phyloP scores from a whole-genome alignment of 1,140 invertebrate species.

The Trachelipus rathkii region DNA sequence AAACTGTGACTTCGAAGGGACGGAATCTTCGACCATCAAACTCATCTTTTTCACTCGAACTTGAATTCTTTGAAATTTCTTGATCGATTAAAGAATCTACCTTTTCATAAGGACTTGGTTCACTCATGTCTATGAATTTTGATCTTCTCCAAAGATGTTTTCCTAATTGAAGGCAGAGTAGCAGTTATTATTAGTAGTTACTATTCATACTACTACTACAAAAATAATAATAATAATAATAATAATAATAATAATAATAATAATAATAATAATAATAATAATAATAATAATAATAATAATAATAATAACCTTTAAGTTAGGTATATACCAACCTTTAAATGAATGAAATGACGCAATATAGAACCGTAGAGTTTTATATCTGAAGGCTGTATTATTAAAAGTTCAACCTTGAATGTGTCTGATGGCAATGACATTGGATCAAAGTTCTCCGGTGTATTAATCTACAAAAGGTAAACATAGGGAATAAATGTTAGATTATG shows the following conservation, averaged over 20 bases:
- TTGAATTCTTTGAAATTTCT: conserved; percentile 32
- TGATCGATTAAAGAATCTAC: conserved; percentile 5
- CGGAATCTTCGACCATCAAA: conserved; percentile 81
- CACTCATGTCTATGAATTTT: conserved; percentile 87
- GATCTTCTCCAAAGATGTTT: conserved; percentile 94
- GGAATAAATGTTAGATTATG: too few relatives aligned
- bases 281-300: neutral
- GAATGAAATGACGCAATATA: conserved; percentile 78
- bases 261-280: conserved; percentile 26
- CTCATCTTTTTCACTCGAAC: conserved; percentile 40
- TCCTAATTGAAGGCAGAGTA: conserved; percentile 56
- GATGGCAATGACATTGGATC: conserved; percentile 76
- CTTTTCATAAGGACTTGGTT: conserved; percentile 29
- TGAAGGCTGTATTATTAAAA: conserved; percentile 84
- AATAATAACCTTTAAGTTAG: too few relatives aligned
- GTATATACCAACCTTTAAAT: conserved; percentile 63
- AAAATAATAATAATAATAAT: neutral
- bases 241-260: too few relatives aligned
- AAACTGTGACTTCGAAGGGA: conserved; percentile 84
- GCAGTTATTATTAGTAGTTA: too few relatives aligned
- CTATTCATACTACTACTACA: too few relatives aligned
- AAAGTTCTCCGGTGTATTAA: conserved; percentile 61
- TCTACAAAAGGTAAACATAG: conserved; percentile 15
- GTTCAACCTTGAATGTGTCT: conserved; percentile 81
- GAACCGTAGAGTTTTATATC: conserved; percentile 83